Evolutionary conservation across 2,888 invertebrate species (phyloP), one percentile per base, ranked within the genome.

Genomic region (Carpatolechia fugitivella): DNA sequence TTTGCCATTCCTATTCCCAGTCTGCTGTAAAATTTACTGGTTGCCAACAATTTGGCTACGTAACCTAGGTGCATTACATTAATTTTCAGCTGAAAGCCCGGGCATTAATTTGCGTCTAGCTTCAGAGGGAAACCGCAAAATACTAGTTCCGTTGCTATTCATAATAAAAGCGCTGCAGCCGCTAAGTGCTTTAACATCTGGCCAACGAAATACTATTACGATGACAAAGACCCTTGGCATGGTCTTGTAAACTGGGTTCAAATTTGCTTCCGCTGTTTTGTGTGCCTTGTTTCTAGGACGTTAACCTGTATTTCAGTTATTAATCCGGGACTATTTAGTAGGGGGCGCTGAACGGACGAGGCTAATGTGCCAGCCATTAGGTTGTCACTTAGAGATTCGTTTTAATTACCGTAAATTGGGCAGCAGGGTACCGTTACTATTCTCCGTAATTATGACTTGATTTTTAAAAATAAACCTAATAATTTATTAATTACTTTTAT

Each of bases 141-240:
- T 87, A 87, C 85, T 86, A 85, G 86, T 86, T 85, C 88, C 83
- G 82, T 80, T 83, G 85, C 83, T 85, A 87, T 89, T 88, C 87
- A 88, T 89, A 88, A 87, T 87, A 86, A 85, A 87, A 87, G 82
- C 80, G 80, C 74, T 72, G 85, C 80, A 78, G 80, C 86, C 83
- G 81, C 86, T 87, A 88, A 88, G 86, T 87, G 86, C 83, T 83
- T 75, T 78, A 83, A 80, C 87, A 87, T 86, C 88, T 87, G 87
- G 80, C 78, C 78, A 78, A 75, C 78, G 77, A 80, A 84, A 79
- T 78, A 84, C 79, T 82, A 81, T 83, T 82, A 80, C 68, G 77
- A 76, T 79, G 85, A 84, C 82, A 83, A 80, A 80, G 78, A 54
- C 51, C 65, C 61, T 65, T 69, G 68, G 47, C 29, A 6, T n/a